Conservation (phyloP, 2,113 vertebrate genomes). For the Hirundichthys speculiger region DNA sequence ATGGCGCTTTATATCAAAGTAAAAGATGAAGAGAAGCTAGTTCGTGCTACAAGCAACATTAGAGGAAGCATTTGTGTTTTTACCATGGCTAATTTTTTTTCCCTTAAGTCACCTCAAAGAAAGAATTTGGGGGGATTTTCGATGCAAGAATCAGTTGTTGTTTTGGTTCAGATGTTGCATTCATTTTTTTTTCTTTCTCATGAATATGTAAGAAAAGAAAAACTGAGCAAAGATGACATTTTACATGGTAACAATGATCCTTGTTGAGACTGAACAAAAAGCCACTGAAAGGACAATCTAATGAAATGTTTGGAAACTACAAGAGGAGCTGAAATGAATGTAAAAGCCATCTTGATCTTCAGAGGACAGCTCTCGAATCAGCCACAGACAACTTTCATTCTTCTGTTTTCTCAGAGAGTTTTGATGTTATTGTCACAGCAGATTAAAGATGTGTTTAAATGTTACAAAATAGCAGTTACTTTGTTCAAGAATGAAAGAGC, state of each 20-base stretch:
- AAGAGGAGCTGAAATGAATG: conserved; percentile 35
- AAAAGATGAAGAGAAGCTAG: neutral
- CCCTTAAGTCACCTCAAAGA: neutral
- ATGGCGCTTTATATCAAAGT: neutral
- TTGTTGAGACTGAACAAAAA: conserved; percentile 31
- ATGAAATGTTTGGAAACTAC: conserved; percentile 57
- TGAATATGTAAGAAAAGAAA: neutral
- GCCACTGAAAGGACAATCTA: conserved; percentile 17
- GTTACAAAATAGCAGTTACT: conserved; percentile 24
- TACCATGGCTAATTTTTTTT: neutral
- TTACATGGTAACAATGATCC: conserved; percentile 39
- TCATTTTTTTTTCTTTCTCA: conserved; percentile 1
- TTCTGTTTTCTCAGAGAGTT: conserved; percentile 34
- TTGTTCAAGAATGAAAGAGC: conserved; percentile 54
- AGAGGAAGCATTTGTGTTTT: neutral
- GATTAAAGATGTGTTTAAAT: conserved; percentile 25
- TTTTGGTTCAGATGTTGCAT: conserved; percentile 28
- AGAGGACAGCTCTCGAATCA: conserved; percentile 51
- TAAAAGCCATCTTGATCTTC: conserved; percentile 46
- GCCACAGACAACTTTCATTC: conserved; percentile 49
- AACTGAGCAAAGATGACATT: conserved; percentile 28
- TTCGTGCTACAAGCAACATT: neutral
- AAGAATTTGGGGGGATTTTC: conserved; percentile 4
- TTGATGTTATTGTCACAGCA: conserved; percentile 32
- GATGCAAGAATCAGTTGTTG: neutral